phyloP scores from a whole-genome alignment of 2,113 vertebrate genomes.

The Indicator maculatus region DNA sequence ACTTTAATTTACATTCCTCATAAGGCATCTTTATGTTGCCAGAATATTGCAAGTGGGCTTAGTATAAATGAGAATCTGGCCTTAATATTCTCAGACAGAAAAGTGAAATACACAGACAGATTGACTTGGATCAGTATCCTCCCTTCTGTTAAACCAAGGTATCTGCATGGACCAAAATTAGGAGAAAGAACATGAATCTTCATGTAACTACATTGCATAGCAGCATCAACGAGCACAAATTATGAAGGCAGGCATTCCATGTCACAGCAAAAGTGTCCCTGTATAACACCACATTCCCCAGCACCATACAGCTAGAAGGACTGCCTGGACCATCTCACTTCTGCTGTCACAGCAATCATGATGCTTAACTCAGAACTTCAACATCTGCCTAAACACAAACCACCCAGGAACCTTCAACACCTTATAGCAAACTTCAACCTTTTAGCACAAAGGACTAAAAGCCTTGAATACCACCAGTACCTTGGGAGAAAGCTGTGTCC shows the following conservation, averaged over 20 bases:
- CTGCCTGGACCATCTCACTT: too few relatives aligned
- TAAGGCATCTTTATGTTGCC: constrained; percentile 21
- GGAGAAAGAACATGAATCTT: neutral
- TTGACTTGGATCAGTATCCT: neutral
- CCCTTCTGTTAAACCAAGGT: neutral
- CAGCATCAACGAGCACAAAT: neutral
- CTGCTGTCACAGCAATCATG: neutral
- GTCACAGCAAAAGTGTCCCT: neutral
- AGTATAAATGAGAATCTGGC: constrained; percentile 45
- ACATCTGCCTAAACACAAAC: neutral
- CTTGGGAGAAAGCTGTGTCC: neutral
- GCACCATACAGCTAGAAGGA: neutral
- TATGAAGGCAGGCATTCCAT: neutral
- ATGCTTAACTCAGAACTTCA: neutral
- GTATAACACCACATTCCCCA: neutral
- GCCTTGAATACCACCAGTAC: neutral
- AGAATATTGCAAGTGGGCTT: constrained; percentile 41
- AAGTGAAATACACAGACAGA: constrained; percentile 52
- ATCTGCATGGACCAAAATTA: neutral
- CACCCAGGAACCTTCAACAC: neutral
- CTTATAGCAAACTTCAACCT: neutral
- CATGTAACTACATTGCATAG: neutral
- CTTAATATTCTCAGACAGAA: constrained; percentile 28
- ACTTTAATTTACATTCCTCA: constrained; percentile 49
- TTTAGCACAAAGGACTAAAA: neutral